phyloP scores from a whole-genome alignment of 1,140 invertebrate genomes.

The Agrypnia vestita region DNA sequence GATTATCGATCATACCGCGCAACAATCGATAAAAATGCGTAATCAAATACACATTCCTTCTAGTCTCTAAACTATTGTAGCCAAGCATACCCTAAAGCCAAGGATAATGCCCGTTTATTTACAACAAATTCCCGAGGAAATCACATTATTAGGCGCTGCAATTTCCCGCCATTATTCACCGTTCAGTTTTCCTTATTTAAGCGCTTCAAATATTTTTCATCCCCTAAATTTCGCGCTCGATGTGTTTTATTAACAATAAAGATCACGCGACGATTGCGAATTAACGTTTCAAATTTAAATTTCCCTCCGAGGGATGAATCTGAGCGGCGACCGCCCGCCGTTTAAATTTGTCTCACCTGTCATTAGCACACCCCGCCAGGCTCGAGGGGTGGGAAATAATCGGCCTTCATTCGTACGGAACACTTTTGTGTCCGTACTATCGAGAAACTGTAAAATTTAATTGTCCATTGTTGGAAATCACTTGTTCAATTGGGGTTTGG shows the following conservation, averaged over 20 bases:
- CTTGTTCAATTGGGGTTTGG: too few species aligned
- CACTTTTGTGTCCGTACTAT: slow-evolving; percentile 16
- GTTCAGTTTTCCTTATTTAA: background rate
- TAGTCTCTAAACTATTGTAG: too few species aligned
- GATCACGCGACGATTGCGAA: background rate
- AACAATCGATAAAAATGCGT: too few species aligned
- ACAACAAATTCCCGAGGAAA: too few species aligned
- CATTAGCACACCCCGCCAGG: slow-evolving; percentile 3
- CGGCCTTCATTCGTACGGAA: background rate
- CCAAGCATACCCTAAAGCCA: too few species aligned
- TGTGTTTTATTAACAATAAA: slow-evolving; percentile 19
- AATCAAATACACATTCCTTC: too few species aligned
- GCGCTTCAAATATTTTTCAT: background rate
- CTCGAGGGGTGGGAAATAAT: slow-evolving; percentile 6
- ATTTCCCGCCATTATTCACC: background rate
- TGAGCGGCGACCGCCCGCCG: background rate
- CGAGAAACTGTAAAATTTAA: background rate
- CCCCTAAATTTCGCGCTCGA: slow-evolving; percentile 21
- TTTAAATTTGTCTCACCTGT: slow-evolving; percentile 38
- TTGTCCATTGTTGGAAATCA: background rate
- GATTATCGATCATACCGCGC: too few species aligned
- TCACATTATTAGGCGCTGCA: background rate
- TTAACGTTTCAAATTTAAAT: slow-evolving; percentile 15
- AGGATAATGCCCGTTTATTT: too few species aligned
- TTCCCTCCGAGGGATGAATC: background rate